Base-by-base conservation (phyloP, 2,888 invertebrate genomes). In the Drosophila conformis region DNA sequence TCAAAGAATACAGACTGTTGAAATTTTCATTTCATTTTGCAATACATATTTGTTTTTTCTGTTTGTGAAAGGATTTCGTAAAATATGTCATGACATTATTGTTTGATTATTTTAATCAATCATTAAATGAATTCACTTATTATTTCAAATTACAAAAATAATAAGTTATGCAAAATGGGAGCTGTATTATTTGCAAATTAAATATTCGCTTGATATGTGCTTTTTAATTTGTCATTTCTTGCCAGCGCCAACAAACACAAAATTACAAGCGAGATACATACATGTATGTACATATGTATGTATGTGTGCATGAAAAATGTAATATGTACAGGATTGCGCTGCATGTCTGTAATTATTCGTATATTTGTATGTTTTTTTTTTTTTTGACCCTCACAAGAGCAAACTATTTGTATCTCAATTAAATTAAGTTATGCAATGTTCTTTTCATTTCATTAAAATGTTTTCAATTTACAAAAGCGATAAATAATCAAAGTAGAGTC, bases 81-180 rank as follows among this genome's bases (percentile, higher is more conserved):
- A 54, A 53, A 46, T 62, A 4, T 66, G 75, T 62, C 78, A 68
- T 56, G 71, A 66, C 87, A 67, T 84, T 69, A 69, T 68, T 84
- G 73, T 59, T 59, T 51, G 59, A 33, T 69, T 46, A 49, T 42
- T 51, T 54, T 7, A 46, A 15, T 31, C 15, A 33, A 48, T 21
- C 46, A 53, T 57, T 60, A 57, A 18, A 49, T 61, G 21, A 48
- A 29, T 67, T 38, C 2, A 63, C 63, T 38, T 25, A 38, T 48
- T 21, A 15, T 31, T 49, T 52, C 25, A 38, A 36, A 64, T 64
- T 49, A 53, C 52, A 66, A 51, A 51, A 61, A 60, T 62, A 62
- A 40, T 40, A 67, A 48, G 52, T 25, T 3, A 1, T 11, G 29
- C 38, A 27, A 48, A 69, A 29, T 54, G 38, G 48, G 29, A 4